Evolutionary conservation across 2,113 vertebrate genomes (phyloP), one percentile per base, ranked within the genome.

Genomic region (Panthera uncia): DNA sequence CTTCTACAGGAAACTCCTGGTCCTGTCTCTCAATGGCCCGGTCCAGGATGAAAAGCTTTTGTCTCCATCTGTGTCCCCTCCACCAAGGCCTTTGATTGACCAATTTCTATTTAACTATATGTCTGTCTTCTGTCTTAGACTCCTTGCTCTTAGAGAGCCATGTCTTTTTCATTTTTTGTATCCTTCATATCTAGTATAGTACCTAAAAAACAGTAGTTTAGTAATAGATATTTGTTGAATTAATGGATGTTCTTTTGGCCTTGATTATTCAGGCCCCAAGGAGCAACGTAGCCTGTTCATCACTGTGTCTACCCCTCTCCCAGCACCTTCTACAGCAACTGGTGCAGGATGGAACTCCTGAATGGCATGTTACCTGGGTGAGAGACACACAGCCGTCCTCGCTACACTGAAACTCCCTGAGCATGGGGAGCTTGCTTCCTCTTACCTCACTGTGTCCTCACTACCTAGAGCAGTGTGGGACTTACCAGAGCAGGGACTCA

Each of bases 301-400:
- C 19, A 4, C 27, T 13, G 31, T 27, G 29, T 31, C 48, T 18
- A 8, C 21, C 6, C 5, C 27, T 8, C 33, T n/a, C 45, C 33
- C 0, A 2, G 0, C 7, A 9, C 21, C 15, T 31, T 63, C 15
- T 25, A 0, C 1, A n/a, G 36, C 19, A 90, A 0, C 4, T 41
- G 31, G 33, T 23, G 18, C 25, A 23, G 4, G 57, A 5, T 48
- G 78, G 29, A n/a, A 27, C n/a, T 66, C 23, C 29, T n/a, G 33
- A 36, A 1, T 4, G 66, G 25, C 1, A 0, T 57, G 48, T 11
- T 52, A 23, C 16, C 33, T 14, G 29, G 0, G 18, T 25, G 21
- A 71, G 38, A 52, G 83, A 31, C 36, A 19, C 31, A 12, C 0
- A 19, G 36, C 38, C 38, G 9, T 66, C 38, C 16, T 80, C 9